phyloP scores from a whole-genome alignment of 2,888 invertebrate species.

The Lymantria monacha region DNA sequence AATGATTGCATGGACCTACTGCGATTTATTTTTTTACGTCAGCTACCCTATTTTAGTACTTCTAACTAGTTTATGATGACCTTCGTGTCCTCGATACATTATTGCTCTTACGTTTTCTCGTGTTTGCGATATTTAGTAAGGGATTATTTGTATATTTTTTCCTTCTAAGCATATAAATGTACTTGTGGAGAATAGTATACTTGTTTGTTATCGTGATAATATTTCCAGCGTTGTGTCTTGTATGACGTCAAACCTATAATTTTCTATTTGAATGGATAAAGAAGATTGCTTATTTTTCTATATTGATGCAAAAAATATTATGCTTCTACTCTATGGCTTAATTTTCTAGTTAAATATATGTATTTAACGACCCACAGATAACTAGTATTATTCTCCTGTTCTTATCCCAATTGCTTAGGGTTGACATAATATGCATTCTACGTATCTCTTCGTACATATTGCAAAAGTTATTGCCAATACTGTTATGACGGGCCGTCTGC shows the following conservation, averaged over 20 bases:
- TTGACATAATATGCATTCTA: too few relatives aligned
- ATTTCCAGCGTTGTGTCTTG: neutral
- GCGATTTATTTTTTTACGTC: neutral
- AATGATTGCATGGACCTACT: neutral
- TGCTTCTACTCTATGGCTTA: too few relatives aligned
- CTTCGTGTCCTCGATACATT: constrained; percentile 29
- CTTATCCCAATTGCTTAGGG: too few relatives aligned
- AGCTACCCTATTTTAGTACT: constrained; percentile 12
- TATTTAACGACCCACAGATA: too few relatives aligned
- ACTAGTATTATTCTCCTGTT: too few relatives aligned
- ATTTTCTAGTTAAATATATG: too few relatives aligned
- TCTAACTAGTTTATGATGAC: constrained; percentile 34
- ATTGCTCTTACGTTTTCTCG: constrained; percentile 29
- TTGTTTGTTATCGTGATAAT: neutral
- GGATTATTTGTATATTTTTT: constrained; percentile 5
- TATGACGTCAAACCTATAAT: neutral
- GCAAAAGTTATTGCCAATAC: too few relatives aligned
- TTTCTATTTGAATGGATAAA: neutral
- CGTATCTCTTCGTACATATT: too few relatives aligned
- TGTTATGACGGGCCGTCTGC: too few relatives aligned
- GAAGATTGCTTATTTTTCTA: neutral
- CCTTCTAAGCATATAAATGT: neutral
- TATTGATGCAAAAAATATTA: too few relatives aligned
- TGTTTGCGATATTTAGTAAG: constrained; percentile 7
- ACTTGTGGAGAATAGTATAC: neutral